These are phyloP conservation scores for Daubentonia madagascariensis DNA, from an alignment of 2,113 vertebrate species.

Conservation along the genomic window DNA sequence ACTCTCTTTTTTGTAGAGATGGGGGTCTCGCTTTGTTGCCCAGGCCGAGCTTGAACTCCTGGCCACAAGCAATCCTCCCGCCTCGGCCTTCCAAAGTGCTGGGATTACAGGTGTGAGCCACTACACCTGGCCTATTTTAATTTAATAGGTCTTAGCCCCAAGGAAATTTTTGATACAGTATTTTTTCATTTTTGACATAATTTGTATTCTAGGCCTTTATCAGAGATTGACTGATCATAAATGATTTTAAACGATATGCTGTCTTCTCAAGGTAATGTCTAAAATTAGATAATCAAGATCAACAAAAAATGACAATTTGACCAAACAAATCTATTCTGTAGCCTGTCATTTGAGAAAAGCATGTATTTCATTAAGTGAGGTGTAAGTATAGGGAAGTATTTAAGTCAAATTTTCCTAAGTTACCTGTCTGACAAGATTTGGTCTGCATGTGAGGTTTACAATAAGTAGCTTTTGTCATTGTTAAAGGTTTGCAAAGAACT, in stretches of 20 bases:
- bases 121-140: neutral
- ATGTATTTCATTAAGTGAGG: neutral
- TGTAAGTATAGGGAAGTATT: neutral
- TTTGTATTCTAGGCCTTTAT: neutral
- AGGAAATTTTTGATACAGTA: neutral
- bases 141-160: neutral
- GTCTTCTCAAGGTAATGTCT: neutral
- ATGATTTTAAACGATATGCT: neutral
- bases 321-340: neutral
- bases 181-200: neutral
- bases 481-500: slow-evolving; percentile 97
- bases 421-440: slow-evolving; percentile 97
- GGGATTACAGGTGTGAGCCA: too few relatives aligned
- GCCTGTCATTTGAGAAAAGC: neutral
- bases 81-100: too few relatives aligned
- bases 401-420: slow-evolving; percentile 31
- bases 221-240: neutral
- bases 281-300: neutral
- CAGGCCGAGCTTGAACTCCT: too few relatives aligned
- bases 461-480: slow-evolving; percentile 98
- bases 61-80: too few relatives aligned
- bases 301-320: neutral
- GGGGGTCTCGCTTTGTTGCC: too few relatives aligned
- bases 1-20: too few relatives aligned
- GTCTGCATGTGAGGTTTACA: slow-evolving; percentile 99